These are phyloP conservation scores for Orientallactaga sibirica DNA, from an alignment of 2,797 vertebrate species.

Conservation along the genomic window DNA sequence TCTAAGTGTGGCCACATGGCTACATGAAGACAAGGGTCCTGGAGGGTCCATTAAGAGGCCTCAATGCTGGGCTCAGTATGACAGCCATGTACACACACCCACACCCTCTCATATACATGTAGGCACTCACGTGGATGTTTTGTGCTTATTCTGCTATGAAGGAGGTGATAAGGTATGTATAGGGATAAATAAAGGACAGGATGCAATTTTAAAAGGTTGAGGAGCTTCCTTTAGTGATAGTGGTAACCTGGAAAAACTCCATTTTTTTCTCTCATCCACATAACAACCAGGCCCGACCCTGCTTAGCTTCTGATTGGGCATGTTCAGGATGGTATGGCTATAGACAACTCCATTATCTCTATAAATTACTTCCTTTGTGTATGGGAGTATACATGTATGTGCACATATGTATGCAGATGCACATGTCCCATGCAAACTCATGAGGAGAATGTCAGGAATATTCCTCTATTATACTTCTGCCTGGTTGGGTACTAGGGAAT, in stretches of 20 bases:
- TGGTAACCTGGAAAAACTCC: neutral
- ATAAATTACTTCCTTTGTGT: constrained; percentile 2
- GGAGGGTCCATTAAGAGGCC: neutral
- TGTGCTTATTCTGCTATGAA: neutral
- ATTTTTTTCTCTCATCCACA: too few relatives aligned
- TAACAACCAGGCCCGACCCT: too few relatives aligned
- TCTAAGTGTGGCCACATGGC: rapidly evolving
- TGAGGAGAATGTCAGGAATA: too few relatives aligned
- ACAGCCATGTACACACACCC: neutral
- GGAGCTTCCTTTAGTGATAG: neutral
- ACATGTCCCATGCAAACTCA: too few relatives aligned
- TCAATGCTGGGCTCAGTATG: neutral
- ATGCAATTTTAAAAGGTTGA: neutral
- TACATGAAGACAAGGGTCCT: neutral
- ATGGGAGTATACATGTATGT: too few relatives aligned
- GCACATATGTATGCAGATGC: neutral
- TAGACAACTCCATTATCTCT: neutral
- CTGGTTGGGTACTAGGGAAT: too few relatives aligned
- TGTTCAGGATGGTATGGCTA: too few relatives aligned
- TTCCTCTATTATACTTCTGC: too few relatives aligned
- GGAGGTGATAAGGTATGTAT: rapidly evolving
- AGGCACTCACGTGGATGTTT: neutral
- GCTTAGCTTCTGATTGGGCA: too few relatives aligned
- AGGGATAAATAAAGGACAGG: neutral
- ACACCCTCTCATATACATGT: neutral